Evolutionary conservation across 2,888 invertebrate species (phyloP).

Genomic region (Caradrina kadenii): DNA sequence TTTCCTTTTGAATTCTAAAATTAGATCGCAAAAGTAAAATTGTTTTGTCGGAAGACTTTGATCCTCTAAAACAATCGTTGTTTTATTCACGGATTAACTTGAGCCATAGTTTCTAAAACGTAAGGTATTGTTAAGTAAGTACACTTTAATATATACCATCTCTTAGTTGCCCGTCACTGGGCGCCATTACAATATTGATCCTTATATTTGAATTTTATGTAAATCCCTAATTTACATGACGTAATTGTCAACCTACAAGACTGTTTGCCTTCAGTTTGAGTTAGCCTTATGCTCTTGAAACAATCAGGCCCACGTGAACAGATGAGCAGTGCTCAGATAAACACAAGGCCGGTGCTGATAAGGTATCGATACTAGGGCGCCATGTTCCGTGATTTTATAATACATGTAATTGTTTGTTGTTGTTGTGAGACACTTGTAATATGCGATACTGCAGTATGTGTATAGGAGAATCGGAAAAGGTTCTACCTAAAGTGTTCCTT

Average conservation of each 20-base stretch:
- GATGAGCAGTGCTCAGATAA: slow-evolving; percentile 56
- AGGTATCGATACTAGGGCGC: slow-evolving; percentile 48
- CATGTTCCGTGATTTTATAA: slow-evolving; percentile 59
- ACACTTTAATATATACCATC: neutral
- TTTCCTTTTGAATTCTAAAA: slow-evolving; percentile 17
- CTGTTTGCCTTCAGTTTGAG: slow-evolving; percentile 21
- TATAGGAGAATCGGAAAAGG: neutral
- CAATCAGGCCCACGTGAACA: slow-evolving; percentile 42
- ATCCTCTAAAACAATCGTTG: neutral
- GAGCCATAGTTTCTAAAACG: neutral
- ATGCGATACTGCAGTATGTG: neutral
- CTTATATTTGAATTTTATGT: neutral
- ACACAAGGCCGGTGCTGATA: slow-evolving; percentile 58
- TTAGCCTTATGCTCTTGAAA: slow-evolving; percentile 51
- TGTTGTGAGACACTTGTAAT: slow-evolving; percentile 15
- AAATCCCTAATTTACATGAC: neutral
- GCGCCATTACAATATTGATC: too few species aligned
- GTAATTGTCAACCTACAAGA: slow-evolving; percentile 1
- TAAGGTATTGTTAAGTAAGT: too few species aligned
- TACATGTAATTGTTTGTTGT: slow-evolving; percentile 52
- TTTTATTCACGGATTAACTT: neutral
- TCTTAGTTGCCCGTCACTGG: neutral
- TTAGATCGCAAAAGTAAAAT: neutral
- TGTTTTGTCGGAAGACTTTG: neutral
- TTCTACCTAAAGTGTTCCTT: too few species aligned